These are phyloP conservation scores for Corythornis cristatus DNA, from an alignment of 2,113 vertebrate species.

Conservation along the genomic window DNA sequence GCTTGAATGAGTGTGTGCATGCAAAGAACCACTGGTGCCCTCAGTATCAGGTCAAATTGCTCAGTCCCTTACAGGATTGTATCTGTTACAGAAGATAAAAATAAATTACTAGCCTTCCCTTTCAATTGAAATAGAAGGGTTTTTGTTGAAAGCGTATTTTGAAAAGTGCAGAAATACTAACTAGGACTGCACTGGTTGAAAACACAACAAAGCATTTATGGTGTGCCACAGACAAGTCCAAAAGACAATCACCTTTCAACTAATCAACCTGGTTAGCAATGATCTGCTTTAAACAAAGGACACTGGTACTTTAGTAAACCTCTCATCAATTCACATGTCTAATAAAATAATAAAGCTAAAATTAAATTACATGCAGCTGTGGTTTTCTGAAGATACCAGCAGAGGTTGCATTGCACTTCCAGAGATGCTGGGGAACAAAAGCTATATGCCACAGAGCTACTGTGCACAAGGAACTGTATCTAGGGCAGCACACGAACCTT, in stretches of 20 bases:
- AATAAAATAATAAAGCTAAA: not conserved
- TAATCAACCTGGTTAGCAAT: not conserved
- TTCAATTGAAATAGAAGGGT: not conserved
- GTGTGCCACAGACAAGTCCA: not conserved
- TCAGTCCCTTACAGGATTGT: not conserved
- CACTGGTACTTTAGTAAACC: not conserved
- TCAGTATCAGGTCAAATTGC: not conserved
- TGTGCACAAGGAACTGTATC: not conserved
- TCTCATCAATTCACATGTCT: not conserved
- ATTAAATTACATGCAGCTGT: not conserved
- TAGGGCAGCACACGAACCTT: not conserved
- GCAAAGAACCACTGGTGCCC: not conserved
- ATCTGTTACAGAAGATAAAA: not conserved
- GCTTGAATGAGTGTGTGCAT: not conserved
- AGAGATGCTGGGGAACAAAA: not conserved
- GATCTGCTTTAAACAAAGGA: not conserved
- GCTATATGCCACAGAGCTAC: not conserved
- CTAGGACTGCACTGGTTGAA: not conserved
- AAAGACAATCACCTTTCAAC: not conserved
- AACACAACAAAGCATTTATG: not conserved
- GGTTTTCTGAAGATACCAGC: not conserved
- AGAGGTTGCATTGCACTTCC: not conserved
- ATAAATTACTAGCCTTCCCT: conserved; percentile 4
- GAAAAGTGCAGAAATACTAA: not conserved
- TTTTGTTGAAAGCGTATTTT: not conserved